phyloP scores from a whole-genome alignment of 2,888 invertebrate genomes.

The Anthoptus insignis region DNA sequence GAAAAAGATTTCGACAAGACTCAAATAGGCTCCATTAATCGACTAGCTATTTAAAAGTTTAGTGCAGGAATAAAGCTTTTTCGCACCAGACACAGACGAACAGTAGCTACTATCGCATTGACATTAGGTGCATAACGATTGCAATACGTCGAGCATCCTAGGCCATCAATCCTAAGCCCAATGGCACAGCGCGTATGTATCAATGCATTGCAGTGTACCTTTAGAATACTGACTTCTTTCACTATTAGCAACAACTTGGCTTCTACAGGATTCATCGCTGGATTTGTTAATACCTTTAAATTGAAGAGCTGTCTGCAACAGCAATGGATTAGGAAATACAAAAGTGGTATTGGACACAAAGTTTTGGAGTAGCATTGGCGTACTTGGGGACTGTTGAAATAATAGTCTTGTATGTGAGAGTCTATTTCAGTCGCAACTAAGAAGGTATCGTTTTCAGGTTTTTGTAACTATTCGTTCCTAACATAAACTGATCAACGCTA shows the following conservation, averaged over 20 bases:
- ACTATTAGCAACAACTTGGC: slow-evolving; percentile 7
- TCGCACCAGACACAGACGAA: slow-evolving; percentile 68
- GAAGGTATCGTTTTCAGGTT: slow-evolving; percentile 46
- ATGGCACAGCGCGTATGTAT: slow-evolving; percentile 77
- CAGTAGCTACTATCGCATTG: slow-evolving; percentile 72
- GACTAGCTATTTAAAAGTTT: slow-evolving; percentile 14
- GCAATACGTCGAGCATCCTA: slow-evolving; percentile 77
- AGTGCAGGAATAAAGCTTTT: slow-evolving; percentile 67
- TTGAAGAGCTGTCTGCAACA: not conserved
- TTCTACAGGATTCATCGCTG: slow-evolving; percentile 36
- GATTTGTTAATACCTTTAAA: not conserved
- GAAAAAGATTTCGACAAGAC: not conserved
- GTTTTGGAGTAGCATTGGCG: slow-evolving; percentile 6
- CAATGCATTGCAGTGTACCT: slow-evolving; percentile 64
- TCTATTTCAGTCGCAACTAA: slow-evolving; percentile 30
- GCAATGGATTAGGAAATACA: slow-evolving; percentile 39
- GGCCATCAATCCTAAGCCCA: slow-evolving; percentile 78
- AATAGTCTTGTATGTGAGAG: slow-evolving; percentile 34
- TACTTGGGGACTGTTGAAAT: slow-evolving; percentile 37
- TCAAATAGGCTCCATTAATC: slow-evolving; percentile 1
- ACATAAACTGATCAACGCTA: slow-evolving; percentile 36
- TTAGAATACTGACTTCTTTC: slow-evolving; percentile 47
- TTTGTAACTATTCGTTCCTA: slow-evolving; percentile 54
- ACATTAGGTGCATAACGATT: slow-evolving; percentile 83
- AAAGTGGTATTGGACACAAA: not conserved